Percentiles rank a stretch among this genome's conserved stretches.
phyloP scores from a whole-genome alignment of 1,140 invertebrate species.

The Zaprionus vittiger region DNA sequence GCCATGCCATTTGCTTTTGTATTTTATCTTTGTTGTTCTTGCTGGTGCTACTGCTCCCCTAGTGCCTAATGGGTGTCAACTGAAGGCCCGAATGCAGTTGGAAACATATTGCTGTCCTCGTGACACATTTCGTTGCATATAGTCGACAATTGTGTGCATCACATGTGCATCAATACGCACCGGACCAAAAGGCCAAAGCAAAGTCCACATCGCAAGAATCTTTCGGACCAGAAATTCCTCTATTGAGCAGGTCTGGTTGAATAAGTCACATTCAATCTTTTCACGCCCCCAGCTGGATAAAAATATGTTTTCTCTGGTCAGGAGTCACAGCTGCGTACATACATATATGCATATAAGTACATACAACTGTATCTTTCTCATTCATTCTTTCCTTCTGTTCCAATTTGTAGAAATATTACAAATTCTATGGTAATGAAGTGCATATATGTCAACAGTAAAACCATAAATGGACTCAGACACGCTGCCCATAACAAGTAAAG shows the following conservation, averaged over 20 bases:
- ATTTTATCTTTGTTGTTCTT: slow-evolving; percentile 35
- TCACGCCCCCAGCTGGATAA: slow-evolving; percentile 7
- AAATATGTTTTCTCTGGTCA: not conserved
- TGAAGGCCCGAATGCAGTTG: slow-evolving; percentile 69
- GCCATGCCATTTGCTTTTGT: slow-evolving; percentile 60
- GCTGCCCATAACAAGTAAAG: slow-evolving; percentile 28
- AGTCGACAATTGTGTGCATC: slow-evolving; percentile 59
- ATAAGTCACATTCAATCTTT: slow-evolving; percentile 71
- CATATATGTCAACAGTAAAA: slow-evolving; percentile 69
- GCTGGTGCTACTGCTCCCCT: not conserved
- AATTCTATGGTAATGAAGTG: slow-evolving; percentile 69
- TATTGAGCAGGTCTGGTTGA: slow-evolving; percentile 45
- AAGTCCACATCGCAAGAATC: slow-evolving; percentile 64
- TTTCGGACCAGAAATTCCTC: slow-evolving; percentile 62
- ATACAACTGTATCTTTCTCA: not conserved
- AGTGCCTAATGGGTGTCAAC: slow-evolving; percentile 74
- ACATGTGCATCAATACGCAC: slow-evolving; percentile 73
- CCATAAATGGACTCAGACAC: slow-evolving; percentile 53
- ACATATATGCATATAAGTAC: not conserved
- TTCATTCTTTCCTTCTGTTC: not conserved
- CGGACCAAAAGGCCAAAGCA: slow-evolving; percentile 55
- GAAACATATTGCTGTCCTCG: slow-evolving; percentile 64
- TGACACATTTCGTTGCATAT: slow-evolving; percentile 4
- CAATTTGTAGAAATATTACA: slow-evolving; percentile 65
- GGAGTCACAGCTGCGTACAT: not conserved